These are phyloP conservation scores for Baronia brevicornis DNA, from an alignment of 2,888 invertebrate species.

Conservation along the genomic window DNA sequence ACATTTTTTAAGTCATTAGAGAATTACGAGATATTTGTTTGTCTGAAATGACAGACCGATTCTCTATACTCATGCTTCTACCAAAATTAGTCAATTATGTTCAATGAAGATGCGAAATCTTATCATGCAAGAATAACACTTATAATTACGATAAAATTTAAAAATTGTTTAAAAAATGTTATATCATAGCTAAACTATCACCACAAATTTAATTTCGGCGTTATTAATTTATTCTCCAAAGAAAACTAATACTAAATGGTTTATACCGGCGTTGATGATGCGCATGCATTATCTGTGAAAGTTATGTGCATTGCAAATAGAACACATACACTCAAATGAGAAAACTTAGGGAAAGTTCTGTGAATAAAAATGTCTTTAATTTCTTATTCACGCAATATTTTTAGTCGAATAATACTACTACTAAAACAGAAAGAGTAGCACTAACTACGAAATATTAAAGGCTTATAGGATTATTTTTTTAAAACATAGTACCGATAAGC, in stretches of 20 bases:
- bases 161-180: too few species aligned
- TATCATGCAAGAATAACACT: too few species aligned
- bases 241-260: slow-evolving; percentile 12
- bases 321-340: slow-evolving; percentile 59
- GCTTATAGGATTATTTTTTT: slow-evolving; percentile 8
- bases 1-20: too few species aligned
- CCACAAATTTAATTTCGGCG: neutral
- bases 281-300: slow-evolving; percentile 18
- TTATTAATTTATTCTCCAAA: neutral
- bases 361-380: slow-evolving; percentile 53
- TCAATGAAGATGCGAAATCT: too few species aligned
- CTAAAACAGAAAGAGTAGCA: slow-evolving; percentile 7
- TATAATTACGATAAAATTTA: too few species aligned
- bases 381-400: slow-evolving; percentile 43
- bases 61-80: too few species aligned
- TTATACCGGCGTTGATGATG: slow-evolving; percentile 19
- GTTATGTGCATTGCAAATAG: slow-evolving; percentile 29
- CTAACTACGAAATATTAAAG: slow-evolving; percentile 10
- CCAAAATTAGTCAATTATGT: too few species aligned
- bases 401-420: slow-evolving; percentile 9
- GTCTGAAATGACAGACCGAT: too few species aligned
- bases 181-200: too few species aligned
- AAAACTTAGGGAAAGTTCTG: slow-evolving; percentile 25
- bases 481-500: slow-evolving; percentile 5
- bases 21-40: too few species aligned